Evolutionary conservation across 2,113 vertebrate species (phyloP), one percentile per base, ranked within the genome.

Genomic region (Rhinolophus sinicus): DNA sequence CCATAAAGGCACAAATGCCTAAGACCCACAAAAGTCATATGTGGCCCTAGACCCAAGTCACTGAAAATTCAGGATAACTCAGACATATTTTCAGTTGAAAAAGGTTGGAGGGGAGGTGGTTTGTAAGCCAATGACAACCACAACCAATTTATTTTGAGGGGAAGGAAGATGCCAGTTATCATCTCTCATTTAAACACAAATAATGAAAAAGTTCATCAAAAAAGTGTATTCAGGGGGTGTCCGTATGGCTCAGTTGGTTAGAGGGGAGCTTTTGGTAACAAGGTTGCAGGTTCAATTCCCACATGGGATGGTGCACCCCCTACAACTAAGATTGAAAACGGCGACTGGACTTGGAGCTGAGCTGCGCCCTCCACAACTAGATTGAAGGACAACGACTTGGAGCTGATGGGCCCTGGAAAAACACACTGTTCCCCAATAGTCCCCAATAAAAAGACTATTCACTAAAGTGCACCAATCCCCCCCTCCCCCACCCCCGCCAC

Each of bases 171-270:
- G 11, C 47, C 54, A 54, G 44, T 65, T 2, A 35, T 26, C 62
- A 77, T 70, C 33, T 81, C 35, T 60, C 60, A 35, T 24, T 88
- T 85, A 96, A 50, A 81, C 40, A 75, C 35, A 84, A 26, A 65
- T 35, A 86, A 67, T 16, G 8, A n/a, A 69, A 62, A 75, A 56
- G 14, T 22, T 60, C 40, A 21, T 24, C 73, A 60, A 76, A 67
- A 90, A 69, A 18, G 12, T 35, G 22, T 60, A 9, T 30, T 44
- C 40, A 44, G 1, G 40, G 40, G 40, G 40, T 1, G 1, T 5
- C 6, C 40, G 40, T 4, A 44, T 44, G 40, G 40, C 6, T 44
- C 40, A 44, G 40, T 44, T 44, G 40, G 40, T 44, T 44, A 44
- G 40, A 44, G 40, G 40, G 40, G 40, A 44, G 40, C 40, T 44